Evolutionary conservation across 1,140 invertebrate genomes (phyloP).

Genomic region (Yoshiicerus persimilis): DNA sequence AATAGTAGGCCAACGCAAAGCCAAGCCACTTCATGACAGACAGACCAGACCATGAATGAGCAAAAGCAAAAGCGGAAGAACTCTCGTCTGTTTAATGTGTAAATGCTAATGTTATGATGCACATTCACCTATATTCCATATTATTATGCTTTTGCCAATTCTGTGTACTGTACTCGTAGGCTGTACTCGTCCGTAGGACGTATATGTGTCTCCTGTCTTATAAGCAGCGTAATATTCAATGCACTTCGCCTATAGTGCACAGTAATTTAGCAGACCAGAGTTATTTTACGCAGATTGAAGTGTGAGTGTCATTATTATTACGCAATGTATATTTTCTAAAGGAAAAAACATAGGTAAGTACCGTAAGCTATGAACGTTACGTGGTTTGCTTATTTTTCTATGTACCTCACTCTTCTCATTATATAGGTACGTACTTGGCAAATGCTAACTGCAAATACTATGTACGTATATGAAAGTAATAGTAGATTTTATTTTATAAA

Average conservation of each 20-base stretch:
- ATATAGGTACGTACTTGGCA: neutral
- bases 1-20: neutral
- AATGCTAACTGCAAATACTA: neutral
- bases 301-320: constrained; percentile 21
- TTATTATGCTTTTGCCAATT: neutral
- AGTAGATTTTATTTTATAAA: neutral
- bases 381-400: neutral
- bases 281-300: neutral
- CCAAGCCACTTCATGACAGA: neutral
- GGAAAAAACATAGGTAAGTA: neutral
- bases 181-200: no score
- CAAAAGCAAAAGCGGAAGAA: constrained; percentile 15
- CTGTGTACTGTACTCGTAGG: neutral
- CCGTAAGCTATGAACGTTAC: neutral
- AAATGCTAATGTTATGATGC: constrained; percentile 20
- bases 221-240: neutral
- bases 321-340: neutral
- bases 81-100: neutral
- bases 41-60: constrained; percentile 9
- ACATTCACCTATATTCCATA: constrained; percentile 17
- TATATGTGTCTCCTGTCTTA: neutral
- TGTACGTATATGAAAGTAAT: neutral
- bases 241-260: neutral
- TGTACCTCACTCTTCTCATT: neutral
- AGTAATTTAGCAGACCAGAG: neutral